A percentile compares a stretch with the other conserved stretches of the same genome.
These are phyloP conservation scores for Babyrousa celebensis DNA, from an alignment of 2,797 vertebrate species.

Conservation along the genomic window DNA sequence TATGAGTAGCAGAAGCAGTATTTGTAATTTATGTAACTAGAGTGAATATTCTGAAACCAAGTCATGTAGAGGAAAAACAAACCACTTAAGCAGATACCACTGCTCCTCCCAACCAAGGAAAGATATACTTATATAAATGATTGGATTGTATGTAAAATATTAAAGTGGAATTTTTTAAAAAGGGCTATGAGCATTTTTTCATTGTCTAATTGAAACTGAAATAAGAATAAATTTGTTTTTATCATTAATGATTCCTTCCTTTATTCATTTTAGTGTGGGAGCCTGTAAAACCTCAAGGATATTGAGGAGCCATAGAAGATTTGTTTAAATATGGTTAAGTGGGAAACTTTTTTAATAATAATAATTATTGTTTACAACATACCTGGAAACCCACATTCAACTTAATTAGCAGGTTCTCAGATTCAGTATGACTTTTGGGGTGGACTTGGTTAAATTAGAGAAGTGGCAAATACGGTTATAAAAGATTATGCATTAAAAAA, in stretches of 20 bases:
- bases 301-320: not conserved
- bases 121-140: not conserved
- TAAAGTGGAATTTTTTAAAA: not conserved
- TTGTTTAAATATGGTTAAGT: not conserved
- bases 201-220: slow-evolving; percentile 15
- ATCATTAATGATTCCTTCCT: not conserved
- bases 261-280: not conserved
- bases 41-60: slow-evolving; percentile 61
- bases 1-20: slow-evolving; percentile 29
- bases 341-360: not conserved
- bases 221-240: slow-evolving; percentile 31
- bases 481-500: not conserved
- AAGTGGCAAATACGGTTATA: not conserved
- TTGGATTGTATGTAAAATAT: slow-evolving; percentile 27
- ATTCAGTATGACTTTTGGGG: not conserved
- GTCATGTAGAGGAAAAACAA: not conserved
- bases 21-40: slow-evolving; percentile 72
- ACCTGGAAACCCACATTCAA: not conserved
- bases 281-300: not conserved
- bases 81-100: not conserved
- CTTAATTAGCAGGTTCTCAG: not conserved
- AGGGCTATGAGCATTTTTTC: not conserved
- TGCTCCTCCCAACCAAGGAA: not conserved
- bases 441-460: not conserved
- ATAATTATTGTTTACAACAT: not conserved